Percentiles rank a stretch among this genome's conserved stretches.
Conservation (phyloP, 2,113 vertebrate species). For the Pimephales promelas region DNA sequence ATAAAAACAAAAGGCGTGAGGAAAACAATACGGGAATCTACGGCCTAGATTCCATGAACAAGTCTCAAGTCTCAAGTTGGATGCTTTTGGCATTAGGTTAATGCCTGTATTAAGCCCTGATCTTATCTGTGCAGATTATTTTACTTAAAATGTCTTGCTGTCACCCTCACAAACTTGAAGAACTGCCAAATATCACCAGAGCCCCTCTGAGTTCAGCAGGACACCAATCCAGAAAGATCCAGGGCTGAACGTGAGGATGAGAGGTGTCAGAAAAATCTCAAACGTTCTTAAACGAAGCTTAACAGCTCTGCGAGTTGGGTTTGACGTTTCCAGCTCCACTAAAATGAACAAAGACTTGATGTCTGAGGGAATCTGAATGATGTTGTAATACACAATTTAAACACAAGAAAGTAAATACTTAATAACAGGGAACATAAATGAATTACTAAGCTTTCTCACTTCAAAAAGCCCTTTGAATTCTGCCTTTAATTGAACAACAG, state of each 20-base stretch:
- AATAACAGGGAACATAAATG: constrained; percentile 18
- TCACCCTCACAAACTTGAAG: not conserved
- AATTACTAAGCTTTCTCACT: constrained; percentile 23
- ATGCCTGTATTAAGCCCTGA: constrained; percentile 22
- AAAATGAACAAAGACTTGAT: constrained; percentile 3
- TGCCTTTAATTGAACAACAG: constrained; percentile 34
- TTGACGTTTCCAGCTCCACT: not conserved
- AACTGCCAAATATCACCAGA: not conserved
- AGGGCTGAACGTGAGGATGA: not conserved
- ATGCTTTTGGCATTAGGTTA: not conserved
- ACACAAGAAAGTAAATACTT: constrained; percentile 33
- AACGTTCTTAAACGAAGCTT: not conserved
- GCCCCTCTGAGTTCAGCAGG: constrained; percentile 18
- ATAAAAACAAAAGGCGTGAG: not conserved
- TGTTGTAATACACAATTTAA: constrained; percentile 12
- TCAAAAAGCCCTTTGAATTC: constrained; percentile 10
- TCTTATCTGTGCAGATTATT: not conserved
- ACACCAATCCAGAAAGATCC: constrained; percentile 14
- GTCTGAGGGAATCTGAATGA: constrained; percentile 3
- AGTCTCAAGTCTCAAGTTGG: constrained; percentile 22
- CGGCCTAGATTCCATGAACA: constrained; percentile 19
- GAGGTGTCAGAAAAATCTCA: not conserved
- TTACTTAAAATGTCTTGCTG: constrained; percentile 6
- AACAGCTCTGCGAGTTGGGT: not conserved
- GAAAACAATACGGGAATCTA: constrained; percentile 29